phyloP scores from a whole-genome alignment of 2,113 vertebrate species.

The Notarius quadriscutis region DNA sequence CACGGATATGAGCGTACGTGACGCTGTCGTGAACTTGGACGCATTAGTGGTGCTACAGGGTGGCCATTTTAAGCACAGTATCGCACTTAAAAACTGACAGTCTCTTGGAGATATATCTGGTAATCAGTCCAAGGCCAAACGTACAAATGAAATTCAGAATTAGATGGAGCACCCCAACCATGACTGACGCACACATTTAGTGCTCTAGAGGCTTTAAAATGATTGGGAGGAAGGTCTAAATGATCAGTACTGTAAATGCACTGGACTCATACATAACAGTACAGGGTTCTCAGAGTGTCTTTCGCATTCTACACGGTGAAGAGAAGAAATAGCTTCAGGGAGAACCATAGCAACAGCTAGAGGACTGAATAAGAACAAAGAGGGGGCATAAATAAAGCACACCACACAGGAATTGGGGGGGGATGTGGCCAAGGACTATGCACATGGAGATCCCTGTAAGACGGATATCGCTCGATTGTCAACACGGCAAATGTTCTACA shows the following conservation, averaged over 20 bases:
- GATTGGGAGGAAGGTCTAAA: not conserved
- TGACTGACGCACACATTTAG: not conserved
- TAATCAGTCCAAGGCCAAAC: not conserved
- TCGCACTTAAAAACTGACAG: not conserved
- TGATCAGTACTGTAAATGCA: not conserved
- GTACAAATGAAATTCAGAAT: not conserved
- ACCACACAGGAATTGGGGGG: too few species aligned
- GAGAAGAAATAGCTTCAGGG: not conserved
- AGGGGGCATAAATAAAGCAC: not conserved
- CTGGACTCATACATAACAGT: constrained; percentile 15
- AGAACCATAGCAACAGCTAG: not conserved
- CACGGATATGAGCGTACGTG: not conserved
- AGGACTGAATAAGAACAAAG: not conserved
- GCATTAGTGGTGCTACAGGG: not conserved
- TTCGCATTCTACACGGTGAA: not conserved
- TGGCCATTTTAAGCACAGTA: not conserved
- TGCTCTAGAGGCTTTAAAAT: not conserved
- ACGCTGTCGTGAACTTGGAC: not conserved
- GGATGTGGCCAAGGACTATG: not conserved
- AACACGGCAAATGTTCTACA: constrained; percentile 29
- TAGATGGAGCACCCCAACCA: not conserved
- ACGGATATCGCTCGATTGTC: constrained; percentile 45
- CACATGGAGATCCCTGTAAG: constrained; percentile 5
- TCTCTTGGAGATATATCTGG: not conserved
- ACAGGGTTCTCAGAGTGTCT: not conserved